Evolutionary conservation across 1,140 invertebrate species (phyloP), one percentile per base, ranked within the genome.

Genomic region (Liolophura sinensis): DNA sequence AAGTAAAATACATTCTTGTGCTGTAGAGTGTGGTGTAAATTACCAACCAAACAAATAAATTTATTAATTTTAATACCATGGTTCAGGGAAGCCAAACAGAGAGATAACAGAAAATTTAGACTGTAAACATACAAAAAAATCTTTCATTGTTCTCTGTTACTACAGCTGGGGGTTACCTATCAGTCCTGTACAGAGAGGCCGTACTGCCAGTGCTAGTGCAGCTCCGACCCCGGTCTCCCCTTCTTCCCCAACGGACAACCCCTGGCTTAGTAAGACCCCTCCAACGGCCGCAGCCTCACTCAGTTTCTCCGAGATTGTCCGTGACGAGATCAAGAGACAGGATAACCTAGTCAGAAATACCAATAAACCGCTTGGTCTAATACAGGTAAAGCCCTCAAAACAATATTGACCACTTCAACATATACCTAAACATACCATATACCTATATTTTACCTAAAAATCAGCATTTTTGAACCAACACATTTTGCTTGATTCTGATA

Each of bases 341-440:
- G 72, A 77, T 52, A 72, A 69, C 14, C 58, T 77, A n/a, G 67
- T 71, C 9, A 69, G 65, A 18, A 67, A 68, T 20, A 68, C 63
- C 25, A 80, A 78, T 51, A 82, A 82, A 82, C 86, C 89, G 27
- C 82, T 92, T 14, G 75, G 80, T 65, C 81, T 90, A 40, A 91
- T 90, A 51, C 90, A 89, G 85, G 87, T 89, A 79, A 72, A 63
- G 65, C 54, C n/a, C 24, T 62, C 48, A 15, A 6, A 24, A n/a
- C 15, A 22, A n/a, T n/a, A n/a, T n/a, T n/a, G n/a, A n/a, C n/a
- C n/a, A n/a, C n/a, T n/a, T n/a, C n/a, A n/a, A n/a, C n/a, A n/a
- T n/a, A n/a, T n/a, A n/a, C n/a, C n/a, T n/a, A n/a, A n/a, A n/a
- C n/a, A n/a, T n/a, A n/a, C n/a, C n/a, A n/a, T n/a, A n/a, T n/a